Evolutionary conservation across 2,888 invertebrate species (phyloP).

Genomic region (Conomelus anceps): DNA sequence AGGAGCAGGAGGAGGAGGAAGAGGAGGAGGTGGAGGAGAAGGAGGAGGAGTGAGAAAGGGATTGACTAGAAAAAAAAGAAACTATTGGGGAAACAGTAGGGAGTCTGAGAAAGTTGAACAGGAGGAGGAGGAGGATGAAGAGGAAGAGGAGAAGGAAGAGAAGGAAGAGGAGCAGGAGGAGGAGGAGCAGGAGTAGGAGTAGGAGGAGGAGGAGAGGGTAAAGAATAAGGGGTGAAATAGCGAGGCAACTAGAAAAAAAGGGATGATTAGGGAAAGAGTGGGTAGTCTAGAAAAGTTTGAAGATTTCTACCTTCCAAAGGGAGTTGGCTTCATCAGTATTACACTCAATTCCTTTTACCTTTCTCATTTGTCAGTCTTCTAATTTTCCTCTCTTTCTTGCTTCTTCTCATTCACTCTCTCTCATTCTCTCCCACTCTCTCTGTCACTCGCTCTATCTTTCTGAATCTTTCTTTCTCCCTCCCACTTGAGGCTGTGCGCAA

Average conservation of each 20-base stretch:
- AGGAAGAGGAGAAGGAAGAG: background rate
- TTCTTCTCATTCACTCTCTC: background rate
- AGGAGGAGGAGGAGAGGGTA: background rate
- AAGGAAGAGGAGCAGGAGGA: background rate
- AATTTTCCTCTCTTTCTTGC: background rate
- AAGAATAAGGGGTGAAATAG: background rate
- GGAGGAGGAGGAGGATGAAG: background rate
- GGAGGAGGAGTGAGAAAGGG: background rate
- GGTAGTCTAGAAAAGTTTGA: background rate
- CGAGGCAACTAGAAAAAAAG: background rate
- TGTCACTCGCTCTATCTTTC: background rate
- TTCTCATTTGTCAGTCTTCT: background rate
- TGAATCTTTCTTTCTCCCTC: background rate
- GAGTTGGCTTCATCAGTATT: background rate
- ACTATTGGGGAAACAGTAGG: background rate
- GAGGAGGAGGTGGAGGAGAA: background rate
- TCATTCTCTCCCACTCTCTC: background rate
- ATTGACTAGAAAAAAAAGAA: background rate
- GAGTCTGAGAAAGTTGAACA: background rate
- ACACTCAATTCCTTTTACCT: background rate
- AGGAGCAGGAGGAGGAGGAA: background rate
- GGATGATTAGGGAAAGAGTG: background rate
- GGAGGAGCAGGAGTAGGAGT: background rate
- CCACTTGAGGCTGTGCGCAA: background rate
- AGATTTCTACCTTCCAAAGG: background rate